Percentiles rank a stretch among this genome's conserved stretches.
Conservation (phyloP, 1,140 invertebrate species). For the Euglossa dilemma region DNA sequence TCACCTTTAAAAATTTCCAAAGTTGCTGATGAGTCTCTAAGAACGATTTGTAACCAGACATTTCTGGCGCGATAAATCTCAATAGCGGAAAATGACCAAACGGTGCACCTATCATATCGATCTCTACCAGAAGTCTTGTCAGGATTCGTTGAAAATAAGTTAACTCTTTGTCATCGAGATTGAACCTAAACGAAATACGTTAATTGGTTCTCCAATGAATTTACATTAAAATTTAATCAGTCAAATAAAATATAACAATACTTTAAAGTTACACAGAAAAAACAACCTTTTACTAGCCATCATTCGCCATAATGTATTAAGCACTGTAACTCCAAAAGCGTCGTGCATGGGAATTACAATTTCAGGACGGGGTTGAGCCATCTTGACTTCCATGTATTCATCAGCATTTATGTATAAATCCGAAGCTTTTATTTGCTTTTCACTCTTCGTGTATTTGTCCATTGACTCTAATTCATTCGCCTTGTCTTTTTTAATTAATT, state of each 20-base stretch:
- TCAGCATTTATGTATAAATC: slow-evolving; percentile 77
- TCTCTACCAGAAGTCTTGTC: slow-evolving; percentile 86
- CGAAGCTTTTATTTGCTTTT: slow-evolving; percentile 64
- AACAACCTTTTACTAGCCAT: slow-evolving; percentile 88
- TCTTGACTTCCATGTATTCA: slow-evolving; percentile 71
- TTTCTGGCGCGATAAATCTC: slow-evolving; percentile 87
- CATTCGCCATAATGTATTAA: slow-evolving; percentile 94
- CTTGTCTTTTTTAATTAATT: slow-evolving; percentile 54
- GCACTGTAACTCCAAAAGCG: slow-evolving; percentile 88
- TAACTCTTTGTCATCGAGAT: slow-evolving; percentile 86
- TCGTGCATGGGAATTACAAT: slow-evolving; percentile 86
- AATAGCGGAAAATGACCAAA: slow-evolving; percentile 92
- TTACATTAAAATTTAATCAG: background rate
- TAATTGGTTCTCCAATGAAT: background rate
- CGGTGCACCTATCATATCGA: slow-evolving; percentile 90
- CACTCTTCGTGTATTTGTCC: background rate
- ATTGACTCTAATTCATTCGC: slow-evolving; percentile 36
- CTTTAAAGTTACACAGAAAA: background rate
- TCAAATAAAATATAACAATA: background rate
- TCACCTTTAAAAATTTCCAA: slow-evolving; percentile 86
- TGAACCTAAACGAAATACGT: slow-evolving; percentile 81
- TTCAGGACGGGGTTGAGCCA: slow-evolving; percentile 70
- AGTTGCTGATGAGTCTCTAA: slow-evolving; percentile 87
- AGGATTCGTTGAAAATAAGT: slow-evolving; percentile 87
- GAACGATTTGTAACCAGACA: slow-evolving; percentile 90